These are phyloP conservation scores for Spisula subtruncata DNA, from an alignment of 2,888 invertebrate genomes.

Conservation along the genomic window DNA sequence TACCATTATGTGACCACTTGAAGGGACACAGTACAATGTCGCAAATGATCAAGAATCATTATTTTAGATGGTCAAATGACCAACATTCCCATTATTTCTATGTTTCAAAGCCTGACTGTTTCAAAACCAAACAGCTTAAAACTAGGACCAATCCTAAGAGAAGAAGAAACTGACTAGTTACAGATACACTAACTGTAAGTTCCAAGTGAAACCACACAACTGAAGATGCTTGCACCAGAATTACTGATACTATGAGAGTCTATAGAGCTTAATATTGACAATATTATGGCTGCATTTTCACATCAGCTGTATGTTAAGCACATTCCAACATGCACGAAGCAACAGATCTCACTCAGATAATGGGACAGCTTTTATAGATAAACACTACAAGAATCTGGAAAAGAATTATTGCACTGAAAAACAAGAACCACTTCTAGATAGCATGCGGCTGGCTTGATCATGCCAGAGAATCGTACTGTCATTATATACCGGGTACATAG, in stretches of 20 bases:
- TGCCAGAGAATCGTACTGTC: background rate
- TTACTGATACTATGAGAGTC: too few species aligned
- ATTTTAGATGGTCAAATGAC: too few species aligned
- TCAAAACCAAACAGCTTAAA: too few species aligned
- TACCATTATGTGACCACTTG: too few species aligned
- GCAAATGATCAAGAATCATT: too few species aligned
- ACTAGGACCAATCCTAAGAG: too few species aligned
- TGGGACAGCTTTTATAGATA: background rate
- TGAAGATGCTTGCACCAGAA: background rate
- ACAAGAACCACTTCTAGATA: background rate
- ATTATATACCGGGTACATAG: background rate
- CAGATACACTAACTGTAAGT: background rate
- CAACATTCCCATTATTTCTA: too few species aligned
- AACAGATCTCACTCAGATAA: background rate
- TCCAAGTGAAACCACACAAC: background rate
- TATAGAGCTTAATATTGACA: background rate
- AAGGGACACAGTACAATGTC: too few species aligned
- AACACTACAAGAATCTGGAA: background rate
- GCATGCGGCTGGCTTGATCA: too few species aligned
- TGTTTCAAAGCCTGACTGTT: too few species aligned
- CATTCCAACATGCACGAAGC: conserved; percentile 5
- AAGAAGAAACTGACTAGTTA: too few species aligned
- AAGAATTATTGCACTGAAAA: background rate
- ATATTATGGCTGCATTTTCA: background rate
- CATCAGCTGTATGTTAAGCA: background rate